These are phyloP conservation scores for Automeris io DNA, from an alignment of 2,888 invertebrate genomes.

Conservation along the genomic window DNA sequence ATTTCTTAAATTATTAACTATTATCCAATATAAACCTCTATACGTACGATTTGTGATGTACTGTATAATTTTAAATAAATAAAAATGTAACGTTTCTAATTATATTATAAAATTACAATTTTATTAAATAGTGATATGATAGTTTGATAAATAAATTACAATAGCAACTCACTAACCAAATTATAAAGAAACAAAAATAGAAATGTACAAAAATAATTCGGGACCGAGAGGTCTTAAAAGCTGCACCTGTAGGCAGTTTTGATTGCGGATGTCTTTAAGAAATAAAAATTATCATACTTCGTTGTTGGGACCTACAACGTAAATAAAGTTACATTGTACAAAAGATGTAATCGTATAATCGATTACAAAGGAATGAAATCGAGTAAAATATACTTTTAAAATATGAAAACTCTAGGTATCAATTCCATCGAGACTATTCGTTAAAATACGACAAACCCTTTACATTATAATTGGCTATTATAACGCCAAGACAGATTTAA, in stretches of 20 bases:
- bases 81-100: conserved; percentile 30
- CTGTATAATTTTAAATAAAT: conserved; percentile 32
- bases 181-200: conserved; percentile 20
- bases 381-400: conserved; percentile 20
- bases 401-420: conserved; percentile 33
- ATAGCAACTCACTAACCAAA: conserved; percentile 40
- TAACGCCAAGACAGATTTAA: conserved; percentile 34
- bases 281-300: conserved; percentile 22
- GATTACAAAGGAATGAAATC: conserved; percentile 30
- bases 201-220: conserved; percentile 42
- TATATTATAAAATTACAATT: conserved; percentile 34
- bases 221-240: conserved; percentile 37
- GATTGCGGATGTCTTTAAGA: background rate
- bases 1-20: background rate
- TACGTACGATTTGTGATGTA: conserved; percentile 34
- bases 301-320: conserved; percentile 37
- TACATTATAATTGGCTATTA: conserved; percentile 34
- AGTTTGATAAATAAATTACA: conserved; percentile 14
- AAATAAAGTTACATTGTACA: conserved; percentile 6
- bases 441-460: conserved; percentile 26
- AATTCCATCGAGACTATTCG: conserved; percentile 40
- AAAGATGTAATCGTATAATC: conserved; percentile 6
- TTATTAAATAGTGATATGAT: conserved; percentile 48
- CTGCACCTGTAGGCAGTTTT: conserved; percentile 7
- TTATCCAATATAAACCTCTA: background rate